Conservation (phyloP, 53 echinoderm and acorn worm genomes). For the Holothuria scabra region DNA sequence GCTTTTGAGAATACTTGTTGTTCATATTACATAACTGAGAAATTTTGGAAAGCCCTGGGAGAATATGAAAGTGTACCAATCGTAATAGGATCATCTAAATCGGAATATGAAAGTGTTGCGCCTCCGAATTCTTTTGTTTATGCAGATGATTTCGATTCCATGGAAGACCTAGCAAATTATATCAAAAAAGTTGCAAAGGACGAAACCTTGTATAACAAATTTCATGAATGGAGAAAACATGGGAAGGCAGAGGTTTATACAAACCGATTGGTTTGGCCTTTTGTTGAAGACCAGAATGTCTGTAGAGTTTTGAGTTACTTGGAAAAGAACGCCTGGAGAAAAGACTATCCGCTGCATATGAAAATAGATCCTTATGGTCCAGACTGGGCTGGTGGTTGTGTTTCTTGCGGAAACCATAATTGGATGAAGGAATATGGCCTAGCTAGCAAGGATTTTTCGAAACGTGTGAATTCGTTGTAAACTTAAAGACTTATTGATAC, state of each 20-base stretch:
- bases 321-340: background rate
- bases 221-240: slow-evolving; percentile 12
- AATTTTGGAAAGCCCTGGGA: slow-evolving; percentile 13
- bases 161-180: slow-evolving; percentile 1
- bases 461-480: no score
- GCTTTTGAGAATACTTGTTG: slow-evolving; percentile 11
- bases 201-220: background rate
- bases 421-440: background rate
- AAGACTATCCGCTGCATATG: background rate
- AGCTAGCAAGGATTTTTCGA: background rate
- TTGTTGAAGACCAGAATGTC: background rate
- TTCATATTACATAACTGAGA: slow-evolving; percentile 18
- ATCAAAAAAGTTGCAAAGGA: background rate
- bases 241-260: background rate
- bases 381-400: background rate
- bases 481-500: no score
- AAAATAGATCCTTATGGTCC: slow-evolving; percentile 10
- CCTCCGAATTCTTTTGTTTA: slow-evolving; percentile 15
- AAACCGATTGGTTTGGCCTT: background rate
- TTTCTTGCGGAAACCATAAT: slow-evolving; percentile 7
- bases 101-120: slow-evolving; percentile 17
- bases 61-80: slow-evolving; percentile 14
- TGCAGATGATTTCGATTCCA: slow-evolving; percentile 25
- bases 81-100: slow-evolving; percentile 1
- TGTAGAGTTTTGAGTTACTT: background rate